Evolutionary conservation across 2,888 invertebrate genomes (phyloP).

Genomic region (Muschampia plurimacula): DNA sequence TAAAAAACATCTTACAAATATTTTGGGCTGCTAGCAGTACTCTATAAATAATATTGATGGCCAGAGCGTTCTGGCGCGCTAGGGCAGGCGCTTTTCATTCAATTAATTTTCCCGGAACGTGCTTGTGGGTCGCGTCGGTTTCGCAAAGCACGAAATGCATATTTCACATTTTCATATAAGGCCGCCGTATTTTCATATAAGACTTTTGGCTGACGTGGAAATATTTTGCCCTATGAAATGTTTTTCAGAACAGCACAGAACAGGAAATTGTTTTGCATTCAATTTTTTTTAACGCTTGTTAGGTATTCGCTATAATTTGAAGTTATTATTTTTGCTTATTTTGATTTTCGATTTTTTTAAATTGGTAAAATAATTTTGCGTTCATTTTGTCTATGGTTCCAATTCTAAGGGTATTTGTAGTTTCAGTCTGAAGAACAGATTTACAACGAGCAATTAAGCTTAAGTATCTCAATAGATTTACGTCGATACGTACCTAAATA

Average conservation of each 20-base stretch:
- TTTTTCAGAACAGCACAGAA: neutral
- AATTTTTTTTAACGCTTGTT: neutral
- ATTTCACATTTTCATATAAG: conserved; percentile 31
- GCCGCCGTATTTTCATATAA: conserved; percentile 9
- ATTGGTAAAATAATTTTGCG: neutral
- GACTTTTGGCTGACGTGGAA: conserved; percentile 22
- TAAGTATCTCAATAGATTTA: too few species aligned
- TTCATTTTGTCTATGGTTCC: neutral
- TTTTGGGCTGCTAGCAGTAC: conserved; percentile 3
- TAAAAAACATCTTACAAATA: neutral
- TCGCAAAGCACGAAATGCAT: conserved; percentile 29
- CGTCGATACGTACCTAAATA: too few species aligned
- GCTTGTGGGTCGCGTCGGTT: conserved; percentile 18
- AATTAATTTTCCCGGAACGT: conserved; percentile 25
- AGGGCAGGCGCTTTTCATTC: conserved; percentile 20
- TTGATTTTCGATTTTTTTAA: neutral
- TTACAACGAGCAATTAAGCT: too few species aligned
- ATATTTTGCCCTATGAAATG: conserved; percentile 15
- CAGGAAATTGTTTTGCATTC: neutral
- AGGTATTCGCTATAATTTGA: neutral
- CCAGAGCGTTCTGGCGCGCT: neutral
- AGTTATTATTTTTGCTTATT: neutral
- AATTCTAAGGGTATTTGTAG: too few species aligned
- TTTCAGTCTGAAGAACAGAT: too few species aligned
- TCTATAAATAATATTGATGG: conserved; percentile 24